These are phyloP conservation scores for Ferdinandea cuprea DNA, from an alignment of 2,888 invertebrate species.

Conservation along the genomic window DNA sequence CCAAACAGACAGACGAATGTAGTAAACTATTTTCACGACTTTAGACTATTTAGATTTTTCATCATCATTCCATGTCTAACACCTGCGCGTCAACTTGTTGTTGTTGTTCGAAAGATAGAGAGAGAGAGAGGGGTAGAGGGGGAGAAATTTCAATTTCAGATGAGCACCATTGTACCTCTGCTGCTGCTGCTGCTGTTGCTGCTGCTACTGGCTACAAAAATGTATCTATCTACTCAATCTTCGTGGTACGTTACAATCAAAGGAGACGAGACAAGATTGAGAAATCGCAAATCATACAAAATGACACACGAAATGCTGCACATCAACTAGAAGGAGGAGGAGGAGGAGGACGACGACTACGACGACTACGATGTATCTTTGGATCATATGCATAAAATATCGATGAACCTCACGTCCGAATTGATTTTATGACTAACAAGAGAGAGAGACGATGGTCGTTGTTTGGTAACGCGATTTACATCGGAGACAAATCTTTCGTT, in stretches of 20 bases:
- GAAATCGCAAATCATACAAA: conserved; percentile 74
- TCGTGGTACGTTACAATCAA: background rate
- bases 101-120: no score
- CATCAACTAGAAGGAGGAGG: conserved; percentile 1
- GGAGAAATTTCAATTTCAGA: conserved; percentile 69
- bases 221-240: conserved; percentile 38
- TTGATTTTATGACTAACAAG: conserved; percentile 72
- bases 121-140: no score
- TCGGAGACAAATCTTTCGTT: conserved; percentile 66
- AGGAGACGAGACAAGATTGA: conserved; percentile 68
- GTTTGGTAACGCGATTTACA: conserved; percentile 27
- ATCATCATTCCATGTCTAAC: conserved; percentile 58
- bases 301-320: conserved; percentile 66
- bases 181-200: no score
- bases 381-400: conserved; percentile 68
- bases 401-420: conserved; percentile 74
- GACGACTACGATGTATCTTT: conserved; percentile 27
- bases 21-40: conserved; percentile 65
- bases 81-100: conserved; percentile 63
- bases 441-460: conserved; percentile 16
- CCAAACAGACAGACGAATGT: no score
- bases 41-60: conserved; percentile 65
- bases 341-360: no score
- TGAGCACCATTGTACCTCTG: conserved; percentile 23
- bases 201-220: conserved; percentile 40